Percentiles rank a stretch among this genome's conserved stretches.
Evolutionary conservation across 2,113 vertebrate species (phyloP).

Genomic region (Macrotis lagotis): DNA sequence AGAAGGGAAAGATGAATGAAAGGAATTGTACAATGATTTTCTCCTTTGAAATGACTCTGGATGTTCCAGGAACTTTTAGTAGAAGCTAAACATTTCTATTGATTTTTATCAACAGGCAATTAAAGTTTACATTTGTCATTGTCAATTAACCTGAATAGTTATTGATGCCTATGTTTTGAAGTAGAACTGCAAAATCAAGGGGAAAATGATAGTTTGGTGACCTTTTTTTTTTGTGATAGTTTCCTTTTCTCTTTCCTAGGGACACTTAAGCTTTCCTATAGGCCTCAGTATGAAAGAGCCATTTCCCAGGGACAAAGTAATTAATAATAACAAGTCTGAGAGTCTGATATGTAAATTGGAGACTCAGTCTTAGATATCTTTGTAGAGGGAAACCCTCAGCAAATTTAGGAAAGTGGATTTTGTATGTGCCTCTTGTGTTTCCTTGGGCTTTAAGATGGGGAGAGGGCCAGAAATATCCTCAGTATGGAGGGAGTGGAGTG

Average conservation of each 20-base stretch:
- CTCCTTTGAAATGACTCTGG: background rate
- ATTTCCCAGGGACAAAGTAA: background rate
- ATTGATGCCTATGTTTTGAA: background rate
- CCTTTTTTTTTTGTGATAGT: slow-evolving; percentile 18
- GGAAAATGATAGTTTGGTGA: background rate
- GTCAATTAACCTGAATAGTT: slow-evolving; percentile 12
- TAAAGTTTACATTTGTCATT: background rate
- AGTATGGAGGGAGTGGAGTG: background rate
- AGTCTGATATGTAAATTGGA: background rate
- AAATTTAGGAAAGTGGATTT: background rate
- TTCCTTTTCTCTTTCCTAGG: slow-evolving; percentile 14
- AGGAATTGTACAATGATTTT: background rate
- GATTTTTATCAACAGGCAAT: background rate
- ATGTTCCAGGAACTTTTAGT: slow-evolving; percentile 20
- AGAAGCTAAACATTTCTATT: slow-evolving; percentile 25
- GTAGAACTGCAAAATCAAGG: background rate
- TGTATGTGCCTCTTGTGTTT: background rate
- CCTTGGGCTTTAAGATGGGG: background rate
- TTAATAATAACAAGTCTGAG: background rate
- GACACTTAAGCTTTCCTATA: background rate
- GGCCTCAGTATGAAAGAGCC: background rate
- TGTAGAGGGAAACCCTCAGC: background rate
- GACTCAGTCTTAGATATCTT: background rate
- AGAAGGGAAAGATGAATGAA: background rate
- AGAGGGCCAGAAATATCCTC: background rate